Evolutionary conservation across 1,140 invertebrate species (phyloP), one percentile per base, ranked within the genome.

Genomic region (Zaprionus africanus): DNA sequence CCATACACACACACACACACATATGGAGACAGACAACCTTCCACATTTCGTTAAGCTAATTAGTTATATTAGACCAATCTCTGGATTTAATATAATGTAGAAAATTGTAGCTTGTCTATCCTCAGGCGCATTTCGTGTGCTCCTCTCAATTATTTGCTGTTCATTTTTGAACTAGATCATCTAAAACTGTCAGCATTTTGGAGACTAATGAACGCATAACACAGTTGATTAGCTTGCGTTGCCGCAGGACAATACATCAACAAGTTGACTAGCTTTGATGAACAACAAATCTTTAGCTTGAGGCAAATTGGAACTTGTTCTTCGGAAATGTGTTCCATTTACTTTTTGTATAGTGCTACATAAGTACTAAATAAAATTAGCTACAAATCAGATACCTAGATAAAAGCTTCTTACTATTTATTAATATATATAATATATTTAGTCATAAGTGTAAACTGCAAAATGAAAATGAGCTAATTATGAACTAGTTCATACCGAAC

Each of bases 51-150:
- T 65, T 65, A 38, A 65, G 51, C 62, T 65, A 65, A 65, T 65
- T 65, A 65, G 62, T 65, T 65, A 19, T 56, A 34, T 65, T 63
- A 36, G 51, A 31, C n/a, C 62, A 65, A 57, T 65, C 28, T 56
- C 43, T 57, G 26, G 22, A 56, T 57, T 57, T 43, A 28, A 65
- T 65, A 43, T 43, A 56, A 65, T 57, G 17, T 34, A 19, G 11
- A 11, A 11, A 36, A 54, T 49, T 38, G 22, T 56, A 43, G 1
- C 36, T 28, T 65, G 9, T 34, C n/a, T n/a, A 38, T 17, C 46
- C 46, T 12, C 4, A 12, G 46, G 46, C 31, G 46, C 46, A 38
- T 15, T 63, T 36, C 2, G 17, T 13, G 7, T 34, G 17, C 7
- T 28, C 5, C 9, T 56, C 11, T 28, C 41, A 46, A n/a, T 46